These are phyloP conservation scores for Eurosta solidaginis DNA, from an alignment of 1,140 invertebrate genomes.

Conservation along the genomic window DNA sequence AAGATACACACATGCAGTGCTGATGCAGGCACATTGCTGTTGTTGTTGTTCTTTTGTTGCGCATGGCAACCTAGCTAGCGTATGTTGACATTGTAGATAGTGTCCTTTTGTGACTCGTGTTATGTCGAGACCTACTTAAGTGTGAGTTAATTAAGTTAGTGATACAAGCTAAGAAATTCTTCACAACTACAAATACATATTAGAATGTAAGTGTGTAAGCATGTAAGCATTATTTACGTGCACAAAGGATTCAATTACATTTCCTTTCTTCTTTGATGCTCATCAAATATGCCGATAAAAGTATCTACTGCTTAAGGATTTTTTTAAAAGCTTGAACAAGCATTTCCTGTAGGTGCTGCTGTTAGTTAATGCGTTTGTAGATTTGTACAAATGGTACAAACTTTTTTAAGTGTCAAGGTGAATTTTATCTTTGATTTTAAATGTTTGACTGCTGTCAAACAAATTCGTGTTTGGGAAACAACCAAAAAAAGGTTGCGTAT, in stretches of 20 bases:
- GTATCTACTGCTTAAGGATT: background rate
- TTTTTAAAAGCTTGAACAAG: background rate
- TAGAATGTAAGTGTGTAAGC: background rate
- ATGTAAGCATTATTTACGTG: background rate
- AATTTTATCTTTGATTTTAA: background rate
- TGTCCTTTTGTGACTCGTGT: background rate
- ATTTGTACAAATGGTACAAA: background rate
- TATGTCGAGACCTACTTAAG: slow-evolving; percentile 4
- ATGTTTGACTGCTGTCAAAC: background rate
- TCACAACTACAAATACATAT: background rate
- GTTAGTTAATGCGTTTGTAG: background rate
- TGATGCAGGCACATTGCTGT: no score
- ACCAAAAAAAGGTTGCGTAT: background rate
- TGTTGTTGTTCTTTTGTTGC: no score
- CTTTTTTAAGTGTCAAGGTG: background rate
- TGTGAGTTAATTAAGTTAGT: background rate
- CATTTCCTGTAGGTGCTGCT: background rate
- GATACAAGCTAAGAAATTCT: background rate
- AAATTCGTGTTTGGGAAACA: background rate
- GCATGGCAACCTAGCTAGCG: no score
- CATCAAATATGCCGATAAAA: slow-evolving; percentile 2
- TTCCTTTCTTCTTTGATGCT: background rate
- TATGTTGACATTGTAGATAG: background rate
- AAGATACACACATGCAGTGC: no score
- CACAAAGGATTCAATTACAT: background rate